A percentile compares a stretch with the other conserved stretches of the same genome.
Conservation (phyloP, 2,797 vertebrate genomes). For the Calcarius lapponicus region DNA sequence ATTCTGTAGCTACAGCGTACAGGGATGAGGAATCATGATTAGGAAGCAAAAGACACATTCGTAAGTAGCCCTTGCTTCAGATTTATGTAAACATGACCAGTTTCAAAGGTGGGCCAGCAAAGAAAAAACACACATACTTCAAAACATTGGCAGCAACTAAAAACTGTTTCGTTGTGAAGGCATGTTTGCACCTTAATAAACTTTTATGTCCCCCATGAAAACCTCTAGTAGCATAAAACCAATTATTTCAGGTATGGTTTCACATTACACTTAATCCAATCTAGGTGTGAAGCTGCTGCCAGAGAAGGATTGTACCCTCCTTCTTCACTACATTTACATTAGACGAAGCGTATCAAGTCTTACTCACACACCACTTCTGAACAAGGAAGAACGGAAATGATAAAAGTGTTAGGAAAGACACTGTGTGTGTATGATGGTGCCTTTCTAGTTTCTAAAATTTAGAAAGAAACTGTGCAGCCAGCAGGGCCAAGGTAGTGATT, state of each 20-base stretch:
- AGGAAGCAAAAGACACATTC: background rate
- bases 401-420: background rate
- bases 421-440: background rate
- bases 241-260: constrained; percentile 54
- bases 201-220: constrained; percentile 50
- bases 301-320: background rate
- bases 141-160: background rate
- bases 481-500: background rate
- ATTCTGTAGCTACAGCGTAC: background rate
- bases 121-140: background rate
- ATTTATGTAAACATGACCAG: background rate
- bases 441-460: background rate
- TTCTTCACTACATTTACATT: background rate
- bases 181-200: constrained; percentile 6
- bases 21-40: background rate
- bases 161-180: background rate
- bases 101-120: background rate
- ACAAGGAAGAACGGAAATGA: background rate
- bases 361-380: background rate
- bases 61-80: background rate
- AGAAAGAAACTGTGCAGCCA: background rate
- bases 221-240: constrained; percentile 60
- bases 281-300: background rate
- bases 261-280: constrained; percentile 28
- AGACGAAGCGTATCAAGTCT: accelerated